Evolutionary conservation across 1,140 invertebrate genomes (phyloP).

Genomic region (Chymomyza costata): DNA sequence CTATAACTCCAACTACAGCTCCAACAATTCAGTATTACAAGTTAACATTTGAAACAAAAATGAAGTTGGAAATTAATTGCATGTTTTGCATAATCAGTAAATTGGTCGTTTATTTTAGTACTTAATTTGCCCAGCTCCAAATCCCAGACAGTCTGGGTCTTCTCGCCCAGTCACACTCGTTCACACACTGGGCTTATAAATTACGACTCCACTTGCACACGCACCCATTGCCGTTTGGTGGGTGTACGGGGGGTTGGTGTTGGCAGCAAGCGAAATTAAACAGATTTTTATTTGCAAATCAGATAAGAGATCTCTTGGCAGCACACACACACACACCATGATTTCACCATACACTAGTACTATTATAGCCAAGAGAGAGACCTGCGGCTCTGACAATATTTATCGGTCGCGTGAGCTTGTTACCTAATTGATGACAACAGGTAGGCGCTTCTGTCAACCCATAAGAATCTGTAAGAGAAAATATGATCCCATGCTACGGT

Average conservation of each 20-base stretch:
- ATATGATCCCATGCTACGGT: conserved; percentile 20
- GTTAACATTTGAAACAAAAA: conserved; percentile 31
- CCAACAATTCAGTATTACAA: conserved; percentile 7
- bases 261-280: conserved; percentile 41
- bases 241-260: conserved; percentile 11
- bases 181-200: too few relatives aligned
- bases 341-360: conserved; percentile 30
- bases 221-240: conserved; percentile 13
- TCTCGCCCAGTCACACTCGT: too few relatives aligned
- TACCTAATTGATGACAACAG: conserved; percentile 75
- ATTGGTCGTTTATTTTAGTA: conserved; percentile 70
- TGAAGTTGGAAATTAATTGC: conserved; percentile 64
- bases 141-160: too few relatives aligned
- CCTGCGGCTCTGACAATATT: conserved; percentile 41
- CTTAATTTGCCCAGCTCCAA: conserved; percentile 56
- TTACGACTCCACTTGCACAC: background rate
- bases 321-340: conserved; percentile 17
- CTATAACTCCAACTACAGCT: too few relatives aligned
- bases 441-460: conserved; percentile 70
- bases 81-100: conserved; percentile 72
- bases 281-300: conserved; percentile 68
- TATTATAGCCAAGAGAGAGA: conserved; percentile 21
- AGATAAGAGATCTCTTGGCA: conserved; percentile 58
- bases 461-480: background rate
- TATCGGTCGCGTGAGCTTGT: conserved; percentile 74